These are phyloP conservation scores for Anguilla obscura DNA, from an alignment of 2,797 vertebrate genomes.

Conservation along the genomic window DNA sequence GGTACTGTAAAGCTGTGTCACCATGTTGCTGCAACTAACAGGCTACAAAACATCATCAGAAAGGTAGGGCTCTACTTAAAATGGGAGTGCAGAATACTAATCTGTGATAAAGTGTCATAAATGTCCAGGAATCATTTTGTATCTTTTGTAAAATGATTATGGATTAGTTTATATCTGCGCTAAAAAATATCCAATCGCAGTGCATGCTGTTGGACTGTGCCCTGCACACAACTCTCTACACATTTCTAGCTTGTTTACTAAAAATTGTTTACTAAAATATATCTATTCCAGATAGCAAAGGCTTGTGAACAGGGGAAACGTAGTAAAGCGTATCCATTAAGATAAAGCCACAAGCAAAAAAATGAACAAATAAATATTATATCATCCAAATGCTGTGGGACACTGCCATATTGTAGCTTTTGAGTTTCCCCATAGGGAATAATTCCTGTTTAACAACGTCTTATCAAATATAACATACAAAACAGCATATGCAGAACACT, in stretches of 20 bases:
- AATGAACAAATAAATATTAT: background rate
- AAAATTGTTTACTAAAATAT: constrained; percentile 50
- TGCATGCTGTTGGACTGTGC: constrained; percentile 45
- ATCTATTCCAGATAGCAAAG: constrained; percentile 59
- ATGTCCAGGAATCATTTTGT: background rate
- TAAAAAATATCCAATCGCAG: constrained; percentile 45
- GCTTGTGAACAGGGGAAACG: background rate
- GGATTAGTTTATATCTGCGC: background rate
- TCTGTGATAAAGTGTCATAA: background rate
- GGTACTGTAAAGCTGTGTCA: too few relatives aligned
- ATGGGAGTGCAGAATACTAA: background rate
- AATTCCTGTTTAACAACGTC: background rate
- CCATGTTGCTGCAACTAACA: background rate
- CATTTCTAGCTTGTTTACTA: constrained; percentile 59
- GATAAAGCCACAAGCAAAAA: background rate
- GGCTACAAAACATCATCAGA: background rate
- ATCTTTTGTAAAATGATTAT: background rate
- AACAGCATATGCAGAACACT: background rate
- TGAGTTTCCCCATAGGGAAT: background rate
- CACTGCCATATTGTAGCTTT: background rate
- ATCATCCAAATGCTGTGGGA: constrained; percentile 1
- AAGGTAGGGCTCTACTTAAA: background rate
- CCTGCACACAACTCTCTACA: constrained; percentile 53
- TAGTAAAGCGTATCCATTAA: background rate
- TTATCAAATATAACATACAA: background rate